A percentile compares a stretch with the other conserved stretches of the same genome.
Conservation (phyloP, 2,888 invertebrate species). For the Thysanoteuthis rhombus region DNA sequence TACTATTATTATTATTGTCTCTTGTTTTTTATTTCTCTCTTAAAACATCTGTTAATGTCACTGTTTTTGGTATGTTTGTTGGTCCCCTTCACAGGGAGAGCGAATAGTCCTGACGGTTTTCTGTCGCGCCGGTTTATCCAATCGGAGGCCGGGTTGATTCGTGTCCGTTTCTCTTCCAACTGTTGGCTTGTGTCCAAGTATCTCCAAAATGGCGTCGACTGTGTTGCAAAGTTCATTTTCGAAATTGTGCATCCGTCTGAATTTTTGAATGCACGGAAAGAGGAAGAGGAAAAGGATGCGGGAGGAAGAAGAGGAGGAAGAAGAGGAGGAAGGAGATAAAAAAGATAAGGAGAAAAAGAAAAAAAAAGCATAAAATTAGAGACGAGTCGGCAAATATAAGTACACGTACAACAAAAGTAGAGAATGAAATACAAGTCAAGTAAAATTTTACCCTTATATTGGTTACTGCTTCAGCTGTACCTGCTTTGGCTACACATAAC, state of each 20-base stretch:
- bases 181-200: slow-evolving; percentile 62
- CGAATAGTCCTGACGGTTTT: slow-evolving; percentile 25
- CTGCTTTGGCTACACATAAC: too few species aligned
- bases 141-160: neutral
- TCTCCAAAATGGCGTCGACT: slow-evolving; percentile 63
- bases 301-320: neutral
- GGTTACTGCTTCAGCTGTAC: too few species aligned
- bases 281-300: too few species aligned
- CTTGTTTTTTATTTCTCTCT: neutral
- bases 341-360: neutral
- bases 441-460: too few species aligned
- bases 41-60: neutral
- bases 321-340: neutral
- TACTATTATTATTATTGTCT: neutral
- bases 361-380: neutral
- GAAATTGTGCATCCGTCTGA: slow-evolving; percentile 65
- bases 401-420: too few species aligned
- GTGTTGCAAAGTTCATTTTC: slow-evolving; percentile 63
- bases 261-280: too few species aligned
- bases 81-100: slow-evolving; percentile 28
- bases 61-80: slow-evolving; percentile 24
- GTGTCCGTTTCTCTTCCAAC: slow-evolving; percentile 36
- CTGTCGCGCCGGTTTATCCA: slow-evolving; percentile 32
- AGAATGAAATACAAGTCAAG: too few species aligned
- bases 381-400: neutral